Evolutionary conservation across 2,797 vertebrate species (phyloP).

Genomic region (Pangasius mekongensis): DNA sequence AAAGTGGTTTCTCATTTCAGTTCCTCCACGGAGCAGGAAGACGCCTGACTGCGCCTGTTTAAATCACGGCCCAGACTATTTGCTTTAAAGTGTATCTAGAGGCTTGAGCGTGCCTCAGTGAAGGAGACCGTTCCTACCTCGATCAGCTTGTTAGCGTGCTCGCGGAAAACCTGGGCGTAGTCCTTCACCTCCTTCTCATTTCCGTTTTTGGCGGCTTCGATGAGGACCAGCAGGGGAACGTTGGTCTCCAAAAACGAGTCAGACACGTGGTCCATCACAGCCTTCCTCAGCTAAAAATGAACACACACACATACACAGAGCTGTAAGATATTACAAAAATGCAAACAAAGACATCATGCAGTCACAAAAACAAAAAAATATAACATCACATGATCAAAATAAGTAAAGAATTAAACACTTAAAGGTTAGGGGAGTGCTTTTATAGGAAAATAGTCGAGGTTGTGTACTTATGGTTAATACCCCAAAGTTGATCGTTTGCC

Average conservation of each 20-base stretch:
- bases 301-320: neutral
- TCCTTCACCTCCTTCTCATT: slow-evolving; percentile 99
- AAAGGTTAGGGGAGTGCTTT: neutral
- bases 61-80: slow-evolving; percentile 25
- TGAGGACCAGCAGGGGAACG: slow-evolving; percentile 95
- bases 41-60: slow-evolving; percentile 2
- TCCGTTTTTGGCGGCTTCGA: slow-evolving; percentile 98
- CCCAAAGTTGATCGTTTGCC: neutral
- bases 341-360: neutral
- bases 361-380: neutral
- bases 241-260: slow-evolving; percentile 99
- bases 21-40: neutral
- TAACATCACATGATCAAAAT: slow-evolving; percentile 13
- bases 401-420: neutral
- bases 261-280: slow-evolving; percentile 99
- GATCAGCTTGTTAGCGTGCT: slow-evolving; percentile 98
- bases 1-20: neutral
- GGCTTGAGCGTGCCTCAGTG: neutral
- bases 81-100: slow-evolving; percentile 34
- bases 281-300: slow-evolving; percentile 89
- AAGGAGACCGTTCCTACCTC: slow-evolving; percentile 78
- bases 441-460: neutral
- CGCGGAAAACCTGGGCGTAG: slow-evolving; percentile 98
- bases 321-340: neutral
- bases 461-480: neutral